A percentile compares a stretch with the other conserved stretches of the same genome.
Conservation (phyloP, 37 sponge, comb jelly and placozoan species). For the Ephydatia muelleri region DNA sequence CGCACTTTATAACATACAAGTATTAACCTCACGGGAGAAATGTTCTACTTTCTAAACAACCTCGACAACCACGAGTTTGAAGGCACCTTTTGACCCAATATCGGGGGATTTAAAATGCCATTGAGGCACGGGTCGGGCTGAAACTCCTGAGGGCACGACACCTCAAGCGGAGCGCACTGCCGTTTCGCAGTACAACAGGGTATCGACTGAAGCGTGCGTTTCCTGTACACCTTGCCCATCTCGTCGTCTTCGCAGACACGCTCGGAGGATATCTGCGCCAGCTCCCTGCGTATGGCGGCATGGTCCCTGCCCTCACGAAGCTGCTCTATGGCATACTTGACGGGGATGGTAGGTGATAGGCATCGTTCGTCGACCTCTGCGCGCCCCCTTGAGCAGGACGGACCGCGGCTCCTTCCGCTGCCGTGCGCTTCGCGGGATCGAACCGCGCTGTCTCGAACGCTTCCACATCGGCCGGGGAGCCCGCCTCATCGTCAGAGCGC, state of each 20-base stretch:
- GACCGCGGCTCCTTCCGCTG: background rate
- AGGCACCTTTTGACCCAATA: constrained; percentile 1
- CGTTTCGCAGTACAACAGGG: background rate
- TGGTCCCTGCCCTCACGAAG: background rate
- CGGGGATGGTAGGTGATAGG: background rate
- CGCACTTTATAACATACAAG: background rate
- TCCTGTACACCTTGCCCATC: background rate
- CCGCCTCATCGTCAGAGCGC: too few species aligned
- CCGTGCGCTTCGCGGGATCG: background rate
- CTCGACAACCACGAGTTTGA: background rate
- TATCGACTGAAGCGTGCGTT: background rate
- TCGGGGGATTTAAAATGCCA: background rate
- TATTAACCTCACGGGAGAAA: background rate
- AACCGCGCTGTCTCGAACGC: background rate
- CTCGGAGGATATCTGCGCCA: background rate
- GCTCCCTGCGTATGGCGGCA: background rate
- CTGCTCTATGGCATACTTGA: constrained; percentile 5
- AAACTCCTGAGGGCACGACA: background rate
- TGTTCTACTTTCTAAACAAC: background rate
- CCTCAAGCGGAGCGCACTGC: background rate
- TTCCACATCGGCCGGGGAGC: background rate
- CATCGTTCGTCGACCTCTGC: background rate
- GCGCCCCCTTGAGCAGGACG: background rate
- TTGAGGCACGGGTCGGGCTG: background rate
- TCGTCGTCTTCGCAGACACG: background rate